Percentiles rank a stretch among this genome's conserved stretches.
These are phyloP conservation scores for Clarias macrocephalus DNA, from an alignment of 2,113 vertebrate species.

Conservation along the genomic window DNA sequence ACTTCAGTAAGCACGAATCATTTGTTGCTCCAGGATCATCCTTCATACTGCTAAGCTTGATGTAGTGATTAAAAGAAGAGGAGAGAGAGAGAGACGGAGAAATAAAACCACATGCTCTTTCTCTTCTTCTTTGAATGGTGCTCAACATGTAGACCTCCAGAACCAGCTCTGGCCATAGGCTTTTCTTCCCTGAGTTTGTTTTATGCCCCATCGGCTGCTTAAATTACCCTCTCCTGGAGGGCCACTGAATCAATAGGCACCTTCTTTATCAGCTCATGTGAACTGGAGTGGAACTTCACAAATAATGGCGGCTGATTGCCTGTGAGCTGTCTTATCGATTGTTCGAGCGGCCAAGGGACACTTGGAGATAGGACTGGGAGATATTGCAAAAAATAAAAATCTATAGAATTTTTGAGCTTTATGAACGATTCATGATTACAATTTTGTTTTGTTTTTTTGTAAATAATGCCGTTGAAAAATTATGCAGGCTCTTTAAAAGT, in stretches of 20 bases:
- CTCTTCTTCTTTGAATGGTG: background rate
- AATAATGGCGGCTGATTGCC: constrained; percentile 88
- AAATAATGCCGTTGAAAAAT: too few species aligned
- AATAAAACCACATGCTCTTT: background rate
- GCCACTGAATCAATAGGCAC: constrained; percentile 80
- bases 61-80: background rate
- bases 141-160: constrained; percentile 33
- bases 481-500: too few species aligned
- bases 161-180: constrained; percentile 52
- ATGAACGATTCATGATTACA: too few species aligned
- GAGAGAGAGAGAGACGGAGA: background rate
- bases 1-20: constrained; percentile 67
- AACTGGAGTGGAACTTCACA: constrained; percentile 88
- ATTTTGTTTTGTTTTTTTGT: too few species aligned
- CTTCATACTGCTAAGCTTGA: background rate
- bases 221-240: constrained; percentile 83
- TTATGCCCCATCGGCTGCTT: constrained; percentile 78
- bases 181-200: constrained; percentile 68
- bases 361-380: background rate
- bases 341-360: constrained; percentile 39
- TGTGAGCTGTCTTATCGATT: constrained; percentile 79
- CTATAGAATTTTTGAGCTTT: too few species aligned
- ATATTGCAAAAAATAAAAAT: too few species aligned
- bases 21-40: constrained; percentile 63
- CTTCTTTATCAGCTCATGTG: constrained; percentile 81